Evolutionary conservation across 2,113 vertebrate species (phyloP), one percentile per base, ranked within the genome.

Genomic region (Sula dactylatra): DNA sequence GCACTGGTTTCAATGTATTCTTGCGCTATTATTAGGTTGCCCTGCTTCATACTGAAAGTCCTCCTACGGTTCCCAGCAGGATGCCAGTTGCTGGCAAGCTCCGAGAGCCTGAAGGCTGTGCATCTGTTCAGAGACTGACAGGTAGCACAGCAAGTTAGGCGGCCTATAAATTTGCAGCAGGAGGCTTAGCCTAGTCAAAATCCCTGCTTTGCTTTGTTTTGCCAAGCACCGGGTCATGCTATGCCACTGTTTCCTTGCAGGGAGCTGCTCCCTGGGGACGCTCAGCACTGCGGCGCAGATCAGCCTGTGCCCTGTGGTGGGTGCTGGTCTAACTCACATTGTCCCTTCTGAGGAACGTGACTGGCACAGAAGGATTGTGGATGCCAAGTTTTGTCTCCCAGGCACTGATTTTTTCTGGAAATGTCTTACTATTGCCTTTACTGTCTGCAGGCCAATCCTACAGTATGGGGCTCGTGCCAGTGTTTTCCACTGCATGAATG

Each of bases 61-160:
- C 79, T 97, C 93, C 95, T 29, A 64, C 92, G 16, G 92, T 49
- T 96, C 94, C 94, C 96, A 93, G 95, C 93, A 97, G 94, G 95
- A 96, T 80, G 88, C 89, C 92, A 87, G 89, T 42, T 82, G 86
- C 93, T 97, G 96, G 95, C 93, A 81, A 77, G 94, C 71, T 84
- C 81, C 0, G 1, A 65, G 87, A 92, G 95, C 97, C 97, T 69
- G 87, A 69, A 83, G 97, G 96, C 94, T 93, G 55, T 90, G 92
- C 97, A 97, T 97, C 96, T 97, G 96, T 89, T 97, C 92, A 5
- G 19, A 72, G 94, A 89, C 96, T 96, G 96, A 88, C 97, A 98
- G 95, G 95, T 97, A 96, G 78, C 87, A 86, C 89, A 62, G 87
- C 69, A 10, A 97, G 93, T 93, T 94, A 92, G 93, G 91, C 93